Conservation (phyloP, 2,113 vertebrate species). For the Psittacula cyanocephala region DNA sequence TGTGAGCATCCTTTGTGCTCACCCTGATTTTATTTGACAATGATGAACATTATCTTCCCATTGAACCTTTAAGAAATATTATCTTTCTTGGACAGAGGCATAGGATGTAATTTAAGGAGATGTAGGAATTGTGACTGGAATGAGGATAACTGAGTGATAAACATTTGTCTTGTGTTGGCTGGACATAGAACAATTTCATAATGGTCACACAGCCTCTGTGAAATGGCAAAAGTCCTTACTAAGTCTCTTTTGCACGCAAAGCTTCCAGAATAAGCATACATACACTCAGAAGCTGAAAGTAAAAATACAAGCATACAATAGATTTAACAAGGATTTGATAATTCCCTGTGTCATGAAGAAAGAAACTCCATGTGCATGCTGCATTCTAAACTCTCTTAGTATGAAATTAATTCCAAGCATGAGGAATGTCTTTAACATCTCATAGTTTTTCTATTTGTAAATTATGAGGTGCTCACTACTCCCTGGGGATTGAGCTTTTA, state of each 20-base stretch:
- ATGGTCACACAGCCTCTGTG: not conserved
- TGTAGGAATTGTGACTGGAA: not conserved
- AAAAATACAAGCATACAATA: not conserved
- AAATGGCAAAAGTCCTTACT: not conserved
- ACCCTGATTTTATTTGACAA: not conserved
- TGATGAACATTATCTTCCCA: not conserved
- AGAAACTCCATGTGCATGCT: not conserved
- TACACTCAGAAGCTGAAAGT: not conserved
- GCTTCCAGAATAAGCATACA: not conserved
- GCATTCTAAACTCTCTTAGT: not conserved
- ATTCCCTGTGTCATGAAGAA: not conserved
- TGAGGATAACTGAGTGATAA: not conserved
- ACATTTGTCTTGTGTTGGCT: not conserved
- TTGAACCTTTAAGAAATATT: not conserved
- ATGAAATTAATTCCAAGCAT: constrained; percentile 16
- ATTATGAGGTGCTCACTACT: not conserved
- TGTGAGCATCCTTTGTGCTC: not conserved
- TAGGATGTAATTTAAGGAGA: not conserved
- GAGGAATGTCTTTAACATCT: constrained; percentile 3
- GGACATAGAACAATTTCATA: not conserved
- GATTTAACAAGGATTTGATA: not conserved
- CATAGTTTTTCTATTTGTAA: not conserved
- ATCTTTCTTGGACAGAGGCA: not conserved
- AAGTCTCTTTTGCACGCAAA: not conserved
- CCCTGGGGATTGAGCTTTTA: not conserved